Evolutionary conservation across 2,888 invertebrate species (phyloP), one percentile per base, ranked within the genome.

Genomic region (Limnephilus marmoratus): DNA sequence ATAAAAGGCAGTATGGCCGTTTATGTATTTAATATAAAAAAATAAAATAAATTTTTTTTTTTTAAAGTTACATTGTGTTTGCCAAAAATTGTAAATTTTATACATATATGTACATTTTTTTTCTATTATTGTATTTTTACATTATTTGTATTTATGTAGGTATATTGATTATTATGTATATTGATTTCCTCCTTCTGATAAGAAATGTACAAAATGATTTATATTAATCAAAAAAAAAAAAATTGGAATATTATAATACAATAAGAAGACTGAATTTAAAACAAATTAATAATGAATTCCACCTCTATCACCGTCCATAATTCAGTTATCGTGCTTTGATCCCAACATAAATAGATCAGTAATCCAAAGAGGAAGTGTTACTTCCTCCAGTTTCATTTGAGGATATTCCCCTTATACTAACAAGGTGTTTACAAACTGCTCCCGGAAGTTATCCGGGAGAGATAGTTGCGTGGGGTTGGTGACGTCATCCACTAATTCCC

Each of bases 401-500:
- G 86, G 86, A 88, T 81, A 45, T 85, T 81, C 81, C 90, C 92
- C 86, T 83, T 86, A 90, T 34, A 90, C 45, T 92, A 93, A 93
- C 92, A 93, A 93, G 93, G 93, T 93, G 92, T 93, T 93, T 92
- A 92, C 93, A 93, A 92, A 92, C 90, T 91, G 68, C 81, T 86
- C 90, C 45, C 85, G 89, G 91, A 87, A 92, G 93, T 93, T 91
- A 87, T 18, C 24, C 24, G 68, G 24, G 68, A 68, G 68, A 90
- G 91, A 31, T 81, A 31, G 68, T 34, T 29, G 81, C 41, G 90
- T 68, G 91, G 92, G 91, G 92, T 91, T 91, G 88, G 91, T 92
- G 93, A 92, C 90, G 92, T 93, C 93, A 93, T 91, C 91, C 93
- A 92, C 93, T 93, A 93, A 93, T 93, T 93, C 91, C 91, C 37